A percentile compares a stretch with the other conserved stretches of the same genome.
Conservation (phyloP, 2,113 vertebrate species). For the Saimiri boliviensis region DNA sequence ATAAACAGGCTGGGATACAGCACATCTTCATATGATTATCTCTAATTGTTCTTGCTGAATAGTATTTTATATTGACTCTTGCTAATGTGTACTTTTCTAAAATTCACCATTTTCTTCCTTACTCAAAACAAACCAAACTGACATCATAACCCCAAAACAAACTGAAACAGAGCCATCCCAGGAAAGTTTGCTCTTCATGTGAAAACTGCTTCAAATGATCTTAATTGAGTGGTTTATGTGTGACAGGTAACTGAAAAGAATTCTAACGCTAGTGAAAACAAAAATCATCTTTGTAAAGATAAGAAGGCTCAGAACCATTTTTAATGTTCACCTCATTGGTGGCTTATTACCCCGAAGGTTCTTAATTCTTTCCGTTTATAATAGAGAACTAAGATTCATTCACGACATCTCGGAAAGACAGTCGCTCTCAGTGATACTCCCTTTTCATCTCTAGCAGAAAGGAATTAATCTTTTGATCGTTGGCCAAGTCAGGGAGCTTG, state of each 20-base stretch:
- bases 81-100: not conserved
- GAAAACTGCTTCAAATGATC: conserved; percentile 20
- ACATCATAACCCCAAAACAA: not conserved
- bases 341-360: not conserved
- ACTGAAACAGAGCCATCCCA: not conserved
- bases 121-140: not conserved
- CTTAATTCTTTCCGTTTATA: not conserved
- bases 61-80: not conserved
- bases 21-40: not conserved
- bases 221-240: not conserved
- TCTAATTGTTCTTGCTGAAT: not conserved
- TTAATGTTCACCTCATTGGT: not conserved
- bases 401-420: not conserved
- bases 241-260: not conserved
- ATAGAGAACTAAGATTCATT: not conserved
- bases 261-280: not conserved
- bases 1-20: not conserved
- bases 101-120: not conserved
- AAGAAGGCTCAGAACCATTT: not conserved
- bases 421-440: not conserved
- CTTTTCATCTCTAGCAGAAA: not conserved
- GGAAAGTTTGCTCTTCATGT: not conserved
- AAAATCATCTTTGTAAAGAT: not conserved
- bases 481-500: not conserved
- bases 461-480: not conserved